A percentile compares a stretch with the other conserved stretches of the same genome.
phyloP scores from a whole-genome alignment of 2,888 invertebrate species.

The Gasteruption jaculator region DNA sequence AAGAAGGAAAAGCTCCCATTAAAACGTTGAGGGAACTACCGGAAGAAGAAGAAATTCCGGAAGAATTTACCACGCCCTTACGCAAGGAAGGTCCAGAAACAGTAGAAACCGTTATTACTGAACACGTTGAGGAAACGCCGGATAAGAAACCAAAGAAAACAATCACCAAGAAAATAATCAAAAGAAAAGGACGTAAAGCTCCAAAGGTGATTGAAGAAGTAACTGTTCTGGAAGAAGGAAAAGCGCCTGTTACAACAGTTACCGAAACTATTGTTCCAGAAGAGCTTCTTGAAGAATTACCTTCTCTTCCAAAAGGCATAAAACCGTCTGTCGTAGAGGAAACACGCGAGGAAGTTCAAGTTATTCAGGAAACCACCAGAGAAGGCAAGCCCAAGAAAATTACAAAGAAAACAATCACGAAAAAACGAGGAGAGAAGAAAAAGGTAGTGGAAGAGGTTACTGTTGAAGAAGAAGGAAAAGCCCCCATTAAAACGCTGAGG shows the following conservation, averaged over 20 bases:
- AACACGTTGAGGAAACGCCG: constrained; percentile 40
- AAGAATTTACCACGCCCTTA: constrained; percentile 19
- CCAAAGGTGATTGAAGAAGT: constrained; percentile 27
- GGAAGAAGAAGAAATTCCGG: constrained; percentile 30
- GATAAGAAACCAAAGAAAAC: constrained; percentile 48
- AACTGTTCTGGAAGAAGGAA: constrained; percentile 38
- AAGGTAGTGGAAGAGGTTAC: constrained; percentile 29
- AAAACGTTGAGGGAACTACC: constrained; percentile 31
- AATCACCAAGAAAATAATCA: constrained; percentile 25
- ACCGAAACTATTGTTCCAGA: constrained; percentile 33
- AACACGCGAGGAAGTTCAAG: constrained; percentile 37
- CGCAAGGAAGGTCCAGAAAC: constrained; percentile 18
- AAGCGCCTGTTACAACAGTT: constrained; percentile 26
- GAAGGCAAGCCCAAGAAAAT: constrained; percentile 33
- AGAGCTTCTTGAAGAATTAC: constrained; percentile 36
- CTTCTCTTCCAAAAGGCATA: no score
- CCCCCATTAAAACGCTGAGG: constrained; percentile 48
- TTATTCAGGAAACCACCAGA: constrained; percentile 25
- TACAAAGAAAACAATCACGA: constrained; percentile 31
- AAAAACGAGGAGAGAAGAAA: constrained; percentile 43
- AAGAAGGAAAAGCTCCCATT: constrained; percentile 29
- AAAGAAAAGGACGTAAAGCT: constrained; percentile 27
- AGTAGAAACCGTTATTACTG: constrained; percentile 18
- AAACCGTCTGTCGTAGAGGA: constrained; percentile 31
- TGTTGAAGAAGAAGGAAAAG: constrained; percentile 49